Base-by-base conservation (phyloP, 2,888 invertebrate species). In the Drepana falcataria region DNA sequence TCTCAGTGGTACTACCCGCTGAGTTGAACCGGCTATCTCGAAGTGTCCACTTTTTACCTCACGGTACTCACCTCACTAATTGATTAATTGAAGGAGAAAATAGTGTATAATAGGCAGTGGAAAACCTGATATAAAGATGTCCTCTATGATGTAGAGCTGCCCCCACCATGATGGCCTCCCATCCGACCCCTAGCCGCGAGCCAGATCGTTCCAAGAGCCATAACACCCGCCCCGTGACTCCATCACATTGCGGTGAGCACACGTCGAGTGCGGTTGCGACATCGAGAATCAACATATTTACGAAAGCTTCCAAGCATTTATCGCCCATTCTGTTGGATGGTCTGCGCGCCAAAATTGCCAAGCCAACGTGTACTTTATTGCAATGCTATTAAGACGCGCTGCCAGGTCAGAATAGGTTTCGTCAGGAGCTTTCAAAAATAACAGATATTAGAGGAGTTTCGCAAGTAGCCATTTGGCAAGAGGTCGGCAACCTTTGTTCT, bases 401-500 rank as follows among this genome's bases (percentile, higher is more conserved):
- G 35, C 7, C 41, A 35, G 47, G 47, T 9, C n/a, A n/a, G n/a
- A n/a, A 9, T 9, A 7, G 44, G 44, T 44, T 44, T 44, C 44
- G 44, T 44, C 33, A 48, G 54, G 37, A 37, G 37, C 37, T 67
- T 63, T 60, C 63, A 63, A 65, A 64, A 60, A 66, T 55, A 59
- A 53, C 51, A 58, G 60, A 57, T 64, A 56, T 56, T 52, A 57
- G 54, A 57, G 53, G 52, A 48, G 49, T 66, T 65, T 54, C 51
- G 62, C 55, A 65, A 64, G 51, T 21, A 48, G 35, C 33, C 7
- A 52, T 55, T 55, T 47, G 49, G 49, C 35, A 49, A 52, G 58
- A 56, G 56, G 58, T 54, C 56, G 54, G 56, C 51, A 56, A 56
- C 51, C 58, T 49, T 49, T 48, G 53, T 51, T 59, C 54, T n/a